Evolutionary conservation across 2,113 vertebrate species (phyloP), one percentile per base, ranked within the genome.

Genomic region (Leucoraja erinaceus): DNA sequence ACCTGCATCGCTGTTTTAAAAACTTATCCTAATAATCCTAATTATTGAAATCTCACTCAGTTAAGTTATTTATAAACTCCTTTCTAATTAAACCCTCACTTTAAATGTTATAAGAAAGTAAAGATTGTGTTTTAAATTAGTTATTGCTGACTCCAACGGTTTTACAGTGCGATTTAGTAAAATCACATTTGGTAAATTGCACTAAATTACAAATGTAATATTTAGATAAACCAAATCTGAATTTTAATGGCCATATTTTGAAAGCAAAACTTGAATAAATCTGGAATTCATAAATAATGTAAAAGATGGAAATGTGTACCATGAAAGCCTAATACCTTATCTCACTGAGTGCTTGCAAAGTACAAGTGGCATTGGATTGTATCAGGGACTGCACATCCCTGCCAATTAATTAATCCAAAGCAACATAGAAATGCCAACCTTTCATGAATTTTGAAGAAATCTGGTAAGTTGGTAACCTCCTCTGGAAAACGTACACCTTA

Each of bases 201-300:
- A 72, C 68, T 91, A 54, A 91, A 5, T 20, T 18, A 66, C 12
- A 14, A 91, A 91, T 91, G 72, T 91, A 72, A 72, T 72, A 91
- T 91, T 91, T 38, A 72, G 68, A 91, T 91, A 11, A 25, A 74
- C 38, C 28, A 91, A 91, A 91, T 91, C 66, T 54, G 20, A 38
- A 91, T 63, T 91, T 91, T 72, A 72, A 91, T 47, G 4, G 83
- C 7, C 59, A 31, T 12, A 63, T 88, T 88, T 63, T 88, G 14
- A 88, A 88, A 88, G 83, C 31, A 63, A 63, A n/a, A n/a, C 81
- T 28, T n/a, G 11, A 63, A 31, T 63, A 88, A 88, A 31, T 88
- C 59, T 88, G 83, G 83, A 18, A 88, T 12, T 88, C 28, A 63
- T 88, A 88, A 88, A 88, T 88, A 63, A 66, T 88, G 83, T 63